These are phyloP conservation scores for Rhea pennata DNA, from an alignment of 2,113 vertebrate species.

Conservation along the genomic window DNA sequence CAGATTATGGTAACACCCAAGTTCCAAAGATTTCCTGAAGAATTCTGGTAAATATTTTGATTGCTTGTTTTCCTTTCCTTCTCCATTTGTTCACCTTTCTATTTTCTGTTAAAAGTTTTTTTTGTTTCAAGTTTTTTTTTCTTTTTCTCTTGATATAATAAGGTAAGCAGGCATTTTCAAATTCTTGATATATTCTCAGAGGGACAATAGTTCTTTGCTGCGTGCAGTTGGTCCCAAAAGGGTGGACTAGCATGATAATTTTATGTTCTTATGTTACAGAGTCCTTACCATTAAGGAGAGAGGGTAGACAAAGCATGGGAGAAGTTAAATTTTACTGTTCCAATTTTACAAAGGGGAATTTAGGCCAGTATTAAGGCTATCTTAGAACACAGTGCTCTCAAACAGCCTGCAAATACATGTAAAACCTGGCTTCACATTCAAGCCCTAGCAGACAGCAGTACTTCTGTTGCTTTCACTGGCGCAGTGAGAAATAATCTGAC, in stretches of 20 bases:
- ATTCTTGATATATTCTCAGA: background rate
- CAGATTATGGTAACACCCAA: background rate
- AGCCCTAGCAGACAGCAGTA: background rate
- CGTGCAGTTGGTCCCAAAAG: background rate
- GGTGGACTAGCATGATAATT: background rate
- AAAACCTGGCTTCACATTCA: background rate
- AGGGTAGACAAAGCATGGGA: background rate
- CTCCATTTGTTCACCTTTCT: background rate
- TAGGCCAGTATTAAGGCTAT: background rate
- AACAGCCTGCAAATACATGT: background rate
- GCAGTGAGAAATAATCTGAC: background rate
- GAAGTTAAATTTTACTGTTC: background rate
- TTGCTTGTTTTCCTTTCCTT: background rate
- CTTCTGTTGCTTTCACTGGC: background rate
- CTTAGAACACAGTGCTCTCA: background rate
- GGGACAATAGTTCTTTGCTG: background rate
- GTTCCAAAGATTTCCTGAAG: background rate
- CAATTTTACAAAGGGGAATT: background rate
- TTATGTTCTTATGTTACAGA: background rate
- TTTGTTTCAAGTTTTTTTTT: background rate
- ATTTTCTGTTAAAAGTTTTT: background rate
- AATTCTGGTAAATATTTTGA: background rate
- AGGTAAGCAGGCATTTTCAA: background rate
- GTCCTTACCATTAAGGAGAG: background rate
- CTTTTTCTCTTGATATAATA: background rate